Conservation (phyloP, 2,797 vertebrate genomes). For the Florisuga fusca region DNA sequence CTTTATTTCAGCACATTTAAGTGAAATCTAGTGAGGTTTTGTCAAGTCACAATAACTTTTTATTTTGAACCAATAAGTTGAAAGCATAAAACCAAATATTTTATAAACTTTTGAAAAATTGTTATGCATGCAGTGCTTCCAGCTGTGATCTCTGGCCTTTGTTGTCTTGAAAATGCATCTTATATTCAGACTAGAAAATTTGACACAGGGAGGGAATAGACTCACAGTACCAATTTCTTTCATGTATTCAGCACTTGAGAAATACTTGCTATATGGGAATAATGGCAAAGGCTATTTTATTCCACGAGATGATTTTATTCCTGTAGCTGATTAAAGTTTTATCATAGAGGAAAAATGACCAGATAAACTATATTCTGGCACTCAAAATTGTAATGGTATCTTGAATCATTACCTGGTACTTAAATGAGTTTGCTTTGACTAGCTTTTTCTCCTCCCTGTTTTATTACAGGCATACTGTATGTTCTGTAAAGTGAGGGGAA, state of each 20-base stretch:
- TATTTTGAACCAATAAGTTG: not conserved
- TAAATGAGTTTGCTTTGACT: constrained; percentile 41
- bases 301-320: too few relatives aligned
- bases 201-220: not conserved
- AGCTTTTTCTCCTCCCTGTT: constrained; percentile 19
- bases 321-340: constrained; percentile 44
- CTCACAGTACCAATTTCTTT: not conserved
- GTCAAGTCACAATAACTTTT: not conserved
- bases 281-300: not conserved
- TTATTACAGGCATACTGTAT: constrained; percentile 66
- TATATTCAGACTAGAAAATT: constrained; percentile 25
- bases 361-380: not conserved
- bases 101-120: constrained; percentile 22
- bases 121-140: not conserved
- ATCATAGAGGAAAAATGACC: not conserved
- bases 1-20: not conserved
- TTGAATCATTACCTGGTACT: constrained; percentile 56
- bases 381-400: constrained; percentile 21
- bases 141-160: not conserved
- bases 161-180: constrained; percentile 9
- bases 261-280: not conserved
- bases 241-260: not conserved
- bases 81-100: not conserved
- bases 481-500: constrained; percentile 61
- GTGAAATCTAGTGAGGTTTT: constrained; percentile 34